Base-by-base conservation (phyloP, 2,888 invertebrate species). In the Platycnemis pennipes region DNA sequence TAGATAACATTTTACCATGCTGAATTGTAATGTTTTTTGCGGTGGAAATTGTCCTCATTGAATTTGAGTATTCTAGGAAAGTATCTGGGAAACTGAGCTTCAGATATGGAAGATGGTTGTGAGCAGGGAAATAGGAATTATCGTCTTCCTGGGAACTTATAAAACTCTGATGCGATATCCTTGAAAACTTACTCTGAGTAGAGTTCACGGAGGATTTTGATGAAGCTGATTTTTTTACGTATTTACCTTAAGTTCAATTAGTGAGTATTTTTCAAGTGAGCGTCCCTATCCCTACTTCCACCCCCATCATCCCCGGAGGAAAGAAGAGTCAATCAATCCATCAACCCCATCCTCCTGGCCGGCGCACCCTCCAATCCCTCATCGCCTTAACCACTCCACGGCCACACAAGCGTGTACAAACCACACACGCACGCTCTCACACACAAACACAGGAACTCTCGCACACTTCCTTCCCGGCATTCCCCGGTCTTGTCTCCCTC, bases 311-410 rank as follows among this genome's bases (percentile, higher is more conserved):
- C 42, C 42, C 86, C 42, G 63, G 11, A 31, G 77, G 31, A 11
- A 45, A 46, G 46, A 46, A 1, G 87, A 87, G 87, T 87, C 87
- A n/a, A 87, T 87, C 87, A 87, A 46, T 87, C 45, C 87, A 87
- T 87, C 87, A 46, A 44, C 11, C 45, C 44, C 87, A 85, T 85
- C 26, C 85, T 22, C 19, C 2, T 22, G 22, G 56, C 56, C 16
- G 2, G 22, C 56, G 22, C 56, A 22, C 56, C 56, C 8, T 31
- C 69, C 69, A n/a, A 31, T 31, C 31, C 69, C 11, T 16, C 77
- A 31, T 77, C 63, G 26, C 77, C 77, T 2, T 16, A 13, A n/a
- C 69, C 5, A 4, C 3, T 5, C 63, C 37, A 22, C 11, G 0
- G 31, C 31, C 37, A 13, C 63, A 63, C 22, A 7, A 63, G 26